Base-by-base conservation (phyloP, 1,140 invertebrate genomes). In the Zeugodacus cucurbitae region DNA sequence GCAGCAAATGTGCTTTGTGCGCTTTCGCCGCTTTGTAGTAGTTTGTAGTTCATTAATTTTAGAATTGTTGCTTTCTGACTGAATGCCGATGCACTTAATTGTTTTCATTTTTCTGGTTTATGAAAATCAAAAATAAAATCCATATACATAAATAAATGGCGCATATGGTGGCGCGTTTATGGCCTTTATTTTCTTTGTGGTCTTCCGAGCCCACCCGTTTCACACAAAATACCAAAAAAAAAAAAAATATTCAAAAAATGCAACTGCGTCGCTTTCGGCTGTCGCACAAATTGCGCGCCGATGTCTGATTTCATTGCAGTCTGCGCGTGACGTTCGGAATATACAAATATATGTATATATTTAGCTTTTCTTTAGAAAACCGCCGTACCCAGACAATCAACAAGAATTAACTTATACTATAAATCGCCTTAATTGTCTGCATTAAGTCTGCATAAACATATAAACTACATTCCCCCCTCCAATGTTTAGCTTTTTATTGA, bases 131-230 rank as follows among this genome's bases (percentile, higher is more conserved):
- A 59, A 59, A 59, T 59, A 59, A 22, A 59, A 22, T 20, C 58
- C 20, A n/a, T 62, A 26, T 54, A 14, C 14, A 54, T 26, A 82
- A 82, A 82, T 82, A 82, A 82, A 48, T 20, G 11, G 41, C 74
- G 74, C 74, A 82, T 54, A n/a, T 82, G 74, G 41, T 82, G 74
- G n/a, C 74, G 8, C 34, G 34, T 74, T 74, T 41, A 74, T 74
- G 34, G 67, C 34, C 20, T 48, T 44, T 26, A 54, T 54, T 29
- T 29, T 82, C 37, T 78, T 22, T 22, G 74, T 17, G n/a, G 41
- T n/a, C 74, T 82, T 48, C n/a, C 26, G 41, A 41, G 37, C 74
- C 41, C 74, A 54, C 41, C 74, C 74, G 41, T n/a, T 82, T 82
- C 17, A 22, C 67, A 26, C 22, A 22, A 82, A 54, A 54, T 17